Conservation (phyloP, 2,113 vertebrate genomes). For the Lepus europaeus region DNA sequence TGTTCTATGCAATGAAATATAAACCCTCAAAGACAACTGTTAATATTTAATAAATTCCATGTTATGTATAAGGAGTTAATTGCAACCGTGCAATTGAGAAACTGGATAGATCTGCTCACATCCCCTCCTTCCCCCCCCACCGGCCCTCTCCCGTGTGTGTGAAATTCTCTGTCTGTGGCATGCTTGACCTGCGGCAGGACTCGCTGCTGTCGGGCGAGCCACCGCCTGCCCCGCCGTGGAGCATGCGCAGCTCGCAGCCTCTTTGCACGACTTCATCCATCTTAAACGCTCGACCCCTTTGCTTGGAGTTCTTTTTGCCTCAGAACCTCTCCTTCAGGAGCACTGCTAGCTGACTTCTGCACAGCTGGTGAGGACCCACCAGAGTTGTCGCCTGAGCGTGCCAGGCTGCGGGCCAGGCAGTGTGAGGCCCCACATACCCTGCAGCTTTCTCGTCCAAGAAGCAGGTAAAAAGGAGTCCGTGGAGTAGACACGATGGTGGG, state of each 20-base stretch:
- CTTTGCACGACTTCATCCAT: constrained; percentile 94
- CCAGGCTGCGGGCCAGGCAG: background rate
- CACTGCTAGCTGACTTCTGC: constrained; percentile 91
- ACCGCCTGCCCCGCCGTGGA: constrained; percentile 93
- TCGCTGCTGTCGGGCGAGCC: constrained; percentile 97
- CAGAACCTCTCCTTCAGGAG: constrained; percentile 87
- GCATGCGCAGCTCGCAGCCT: constrained; percentile 98
- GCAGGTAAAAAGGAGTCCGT: constrained; percentile 2
- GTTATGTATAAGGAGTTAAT: constrained; percentile 92
- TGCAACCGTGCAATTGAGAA: constrained; percentile 88
- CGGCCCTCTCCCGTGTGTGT: constrained; percentile 87
- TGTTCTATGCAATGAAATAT: constrained; percentile 99
- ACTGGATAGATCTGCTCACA: constrained; percentile 92
- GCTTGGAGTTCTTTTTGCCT: constrained; percentile 87
- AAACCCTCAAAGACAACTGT: constrained; percentile 92
- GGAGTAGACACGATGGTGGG: background rate
- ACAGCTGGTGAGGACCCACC: constrained; percentile 87
- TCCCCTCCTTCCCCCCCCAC: constrained; percentile 77
- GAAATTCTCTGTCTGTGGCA: constrained; percentile 94
- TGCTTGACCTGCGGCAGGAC: constrained; percentile 94
- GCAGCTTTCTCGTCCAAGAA: background rate
- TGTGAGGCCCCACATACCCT: background rate
- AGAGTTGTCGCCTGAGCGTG: background rate
- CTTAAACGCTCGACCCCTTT: constrained; percentile 90
- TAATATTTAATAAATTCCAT: constrained; percentile 91